A percentile compares a stretch with the other conserved stretches of the same genome.
Conservation (phyloP, 2,797 vertebrate species). For the Microchirus variegatus region DNA sequence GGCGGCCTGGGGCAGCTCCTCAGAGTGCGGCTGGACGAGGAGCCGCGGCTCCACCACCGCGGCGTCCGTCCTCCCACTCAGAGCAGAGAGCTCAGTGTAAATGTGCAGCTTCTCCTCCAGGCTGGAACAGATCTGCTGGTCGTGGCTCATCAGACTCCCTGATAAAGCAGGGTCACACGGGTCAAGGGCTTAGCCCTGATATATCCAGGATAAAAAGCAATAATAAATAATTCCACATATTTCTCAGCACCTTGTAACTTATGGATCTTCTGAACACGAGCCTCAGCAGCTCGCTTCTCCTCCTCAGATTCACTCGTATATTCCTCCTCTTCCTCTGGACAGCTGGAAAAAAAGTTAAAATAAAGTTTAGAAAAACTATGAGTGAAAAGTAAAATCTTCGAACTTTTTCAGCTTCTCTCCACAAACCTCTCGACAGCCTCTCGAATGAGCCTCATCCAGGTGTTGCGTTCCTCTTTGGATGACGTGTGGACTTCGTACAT, state of each 20-base stretch:
- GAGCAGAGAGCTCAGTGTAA: slow-evolving; percentile 81
- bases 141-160: slow-evolving; percentile 89
- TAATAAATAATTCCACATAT: not conserved
- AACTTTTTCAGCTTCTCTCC: not conserved
- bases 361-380: not conserved
- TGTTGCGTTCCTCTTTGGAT: slow-evolving; percentile 93
- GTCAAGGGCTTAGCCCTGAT: not conserved
- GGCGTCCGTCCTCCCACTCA: slow-evolving; percentile 75
- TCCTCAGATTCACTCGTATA: slow-evolving; percentile 90
- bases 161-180: slow-evolving; percentile 13
- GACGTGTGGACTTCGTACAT: slow-evolving; percentile 95
- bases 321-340: slow-evolving; percentile 90
- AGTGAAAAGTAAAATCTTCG: not conserved
- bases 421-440: slow-evolving; percentile 93
- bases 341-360: slow-evolving; percentile 77
- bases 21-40: slow-evolving; percentile 84
- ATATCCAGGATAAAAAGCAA: not conserved
- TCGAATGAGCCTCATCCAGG: slow-evolving; percentile 94
- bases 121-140: slow-evolving; percentile 90
- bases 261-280: slow-evolving; percentile 87
- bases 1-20: slow-evolving; percentile 86
- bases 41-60: slow-evolving; percentile 81
- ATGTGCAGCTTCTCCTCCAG: slow-evolving; percentile 93
- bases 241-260: slow-evolving; percentile 87
- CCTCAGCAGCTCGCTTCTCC: slow-evolving; percentile 87